Conservation (phyloP, 2,797 vertebrate genomes). For the Tinamus major region DNA sequence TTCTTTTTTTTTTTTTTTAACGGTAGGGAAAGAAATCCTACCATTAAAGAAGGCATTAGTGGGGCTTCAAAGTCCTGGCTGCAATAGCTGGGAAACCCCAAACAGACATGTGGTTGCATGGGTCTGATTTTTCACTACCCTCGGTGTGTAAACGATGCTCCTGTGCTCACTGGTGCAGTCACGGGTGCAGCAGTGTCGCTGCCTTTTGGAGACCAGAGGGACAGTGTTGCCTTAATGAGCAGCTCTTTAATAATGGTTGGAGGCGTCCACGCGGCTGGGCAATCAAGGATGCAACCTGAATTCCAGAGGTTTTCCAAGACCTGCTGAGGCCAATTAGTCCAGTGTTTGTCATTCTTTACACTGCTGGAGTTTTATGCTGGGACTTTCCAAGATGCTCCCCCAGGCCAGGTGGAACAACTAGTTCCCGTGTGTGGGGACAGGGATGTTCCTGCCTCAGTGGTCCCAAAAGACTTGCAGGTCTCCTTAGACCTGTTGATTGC, state of each 20-base stretch:
- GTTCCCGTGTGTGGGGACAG: too few relatives aligned
- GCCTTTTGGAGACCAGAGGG: not conserved
- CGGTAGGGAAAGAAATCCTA: not conserved
- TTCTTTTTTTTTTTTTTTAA: too few relatives aligned
- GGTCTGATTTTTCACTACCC: not conserved
- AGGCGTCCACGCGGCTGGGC: not conserved
- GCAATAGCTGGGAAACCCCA: not conserved
- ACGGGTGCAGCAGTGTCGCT: fast-evolving
- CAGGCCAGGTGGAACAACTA: too few relatives aligned
- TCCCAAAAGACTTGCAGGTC: not conserved
- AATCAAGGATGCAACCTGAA: not conserved
- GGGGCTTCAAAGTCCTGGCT: not conserved
- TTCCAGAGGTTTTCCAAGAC: not conserved
- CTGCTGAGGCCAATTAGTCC: not conserved
- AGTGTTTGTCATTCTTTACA: too few relatives aligned
- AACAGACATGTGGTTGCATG: not conserved
- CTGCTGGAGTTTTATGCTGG: not conserved
- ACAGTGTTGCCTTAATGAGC: not conserved
- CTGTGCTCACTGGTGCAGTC: not conserved
- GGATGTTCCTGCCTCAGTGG: not conserved
- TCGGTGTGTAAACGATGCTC: not conserved
- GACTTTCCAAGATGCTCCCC: not conserved
- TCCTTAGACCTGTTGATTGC: not conserved
- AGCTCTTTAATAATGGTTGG: not conserved
- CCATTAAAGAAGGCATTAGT: not conserved